phyloP scores from a whole-genome alignment of 2,888 invertebrate genomes.

The Adelphocoris suturalis region DNA sequence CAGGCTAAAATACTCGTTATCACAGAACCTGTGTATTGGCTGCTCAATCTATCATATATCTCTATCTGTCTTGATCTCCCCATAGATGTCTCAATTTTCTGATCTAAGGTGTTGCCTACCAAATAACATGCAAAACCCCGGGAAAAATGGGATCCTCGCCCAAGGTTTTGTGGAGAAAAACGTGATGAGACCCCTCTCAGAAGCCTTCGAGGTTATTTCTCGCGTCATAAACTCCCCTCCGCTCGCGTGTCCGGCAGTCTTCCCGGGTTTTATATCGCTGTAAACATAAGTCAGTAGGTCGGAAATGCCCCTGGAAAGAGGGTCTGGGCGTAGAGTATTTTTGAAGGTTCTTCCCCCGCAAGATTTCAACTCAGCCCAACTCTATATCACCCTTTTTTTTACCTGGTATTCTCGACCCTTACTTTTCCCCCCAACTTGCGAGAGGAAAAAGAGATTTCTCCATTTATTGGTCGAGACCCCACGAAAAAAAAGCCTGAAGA shows the following conservation, averaged over 20 bases:
- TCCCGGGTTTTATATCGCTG: slow-evolving; percentile 36
- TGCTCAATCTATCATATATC: too few relatives aligned
- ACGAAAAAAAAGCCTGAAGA: neutral
- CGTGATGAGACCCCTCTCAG: slow-evolving; percentile 5
- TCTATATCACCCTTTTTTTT: neutral
- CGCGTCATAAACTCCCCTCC: neutral
- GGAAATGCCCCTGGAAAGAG: neutral
- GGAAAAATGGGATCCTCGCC: neutral
- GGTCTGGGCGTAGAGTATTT: neutral
- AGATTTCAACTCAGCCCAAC: neutral
- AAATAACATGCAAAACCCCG: neutral
- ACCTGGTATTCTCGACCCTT: neutral
- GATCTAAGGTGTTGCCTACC: too few relatives aligned
- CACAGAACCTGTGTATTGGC: too few relatives aligned
- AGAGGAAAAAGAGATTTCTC: neutral
- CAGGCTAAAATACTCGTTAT: too few relatives aligned
- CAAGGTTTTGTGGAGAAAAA: neutral
- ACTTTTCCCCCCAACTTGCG: neutral
- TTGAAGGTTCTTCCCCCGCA: neutral
- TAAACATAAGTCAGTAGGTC: slow-evolving; percentile 15
- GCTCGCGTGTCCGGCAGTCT: slow-evolving; percentile 40
- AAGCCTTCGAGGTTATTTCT: neutral
- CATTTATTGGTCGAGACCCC: neutral
- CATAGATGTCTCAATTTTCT: too few relatives aligned
- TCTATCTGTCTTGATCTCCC: too few relatives aligned